These are phyloP conservation scores for Leptopilina boulardi DNA, from an alignment of 1,140 invertebrate species.

Conservation along the genomic window DNA sequence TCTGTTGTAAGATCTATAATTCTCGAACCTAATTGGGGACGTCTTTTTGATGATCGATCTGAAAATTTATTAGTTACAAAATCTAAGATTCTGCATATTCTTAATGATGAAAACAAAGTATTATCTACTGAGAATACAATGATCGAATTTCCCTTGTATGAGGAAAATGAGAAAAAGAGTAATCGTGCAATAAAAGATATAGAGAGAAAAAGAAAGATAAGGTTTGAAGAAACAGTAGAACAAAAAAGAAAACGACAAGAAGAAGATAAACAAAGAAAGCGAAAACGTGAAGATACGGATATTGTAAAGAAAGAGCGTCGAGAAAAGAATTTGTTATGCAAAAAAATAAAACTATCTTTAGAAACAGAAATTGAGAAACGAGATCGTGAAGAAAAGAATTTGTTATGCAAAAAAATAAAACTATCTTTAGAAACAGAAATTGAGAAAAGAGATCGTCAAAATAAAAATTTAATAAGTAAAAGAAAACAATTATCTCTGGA, in stretches of 20 bases:
- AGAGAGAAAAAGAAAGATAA: not conserved
- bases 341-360: not conserved
- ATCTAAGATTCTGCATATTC: too few relatives aligned
- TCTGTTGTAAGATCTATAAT: too few relatives aligned
- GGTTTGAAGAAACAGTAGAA: not conserved
- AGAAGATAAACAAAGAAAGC: not conserved
- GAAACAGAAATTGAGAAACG: not conserved
- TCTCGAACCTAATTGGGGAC: too few relatives aligned
- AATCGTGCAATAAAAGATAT: not conserved
- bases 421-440: not conserved
- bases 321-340: not conserved
- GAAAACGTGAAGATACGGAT: not conserved
- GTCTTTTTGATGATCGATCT: too few relatives aligned
- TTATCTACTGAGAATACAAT: not conserved
- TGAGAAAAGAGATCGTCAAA: not conserved
- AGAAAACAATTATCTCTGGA: not conserved
- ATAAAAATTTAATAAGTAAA: not conserved
- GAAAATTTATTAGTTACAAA: too few relatives aligned
- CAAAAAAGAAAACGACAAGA: not conserved
- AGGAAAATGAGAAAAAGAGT: not conserved
- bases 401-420: not conserved
- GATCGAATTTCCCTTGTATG: not conserved
- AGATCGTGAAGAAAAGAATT: not conserved
- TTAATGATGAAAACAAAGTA: not conserved
- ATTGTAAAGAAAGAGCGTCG: not conserved